A percentile compares a stretch with the other conserved stretches of the same genome.
Conservation (phyloP, 2,797 vertebrate species). For the Parambassis ranga region DNA sequence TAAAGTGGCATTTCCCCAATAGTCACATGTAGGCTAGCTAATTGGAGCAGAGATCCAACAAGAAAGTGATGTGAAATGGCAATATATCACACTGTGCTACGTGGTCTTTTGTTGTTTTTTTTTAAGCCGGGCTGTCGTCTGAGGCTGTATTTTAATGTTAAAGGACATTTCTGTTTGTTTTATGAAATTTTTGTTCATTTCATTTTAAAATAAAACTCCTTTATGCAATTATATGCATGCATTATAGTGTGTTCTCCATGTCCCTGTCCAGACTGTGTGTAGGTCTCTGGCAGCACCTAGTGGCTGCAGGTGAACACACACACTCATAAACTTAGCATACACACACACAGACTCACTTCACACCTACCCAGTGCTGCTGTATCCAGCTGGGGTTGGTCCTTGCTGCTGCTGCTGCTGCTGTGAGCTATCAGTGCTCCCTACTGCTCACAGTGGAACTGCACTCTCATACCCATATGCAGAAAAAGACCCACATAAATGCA, state of each 20-base stretch:
- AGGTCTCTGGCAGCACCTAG: slow-evolving; percentile 96
- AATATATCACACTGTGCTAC: slow-evolving; percentile 4
- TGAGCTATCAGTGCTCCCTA: slow-evolving; percentile 67
- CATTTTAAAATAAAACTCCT: neutral
- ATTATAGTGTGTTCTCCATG: neutral
- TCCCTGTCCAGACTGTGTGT: slow-evolving; percentile 43
- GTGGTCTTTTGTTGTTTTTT: neutral
- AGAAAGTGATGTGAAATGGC: slow-evolving; percentile 26
- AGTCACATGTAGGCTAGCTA: slow-evolving; percentile 32
- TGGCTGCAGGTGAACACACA: slow-evolving; percentile 83
- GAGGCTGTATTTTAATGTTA: no score
- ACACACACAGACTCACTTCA: slow-evolving; percentile 10
- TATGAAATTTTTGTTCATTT: neutral
- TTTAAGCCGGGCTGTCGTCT: neutral
- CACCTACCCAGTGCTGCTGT: neutral
- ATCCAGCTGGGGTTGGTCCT: slow-evolving; percentile 39
- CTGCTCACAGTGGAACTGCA: slow-evolving; percentile 66
- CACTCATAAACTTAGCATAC: slow-evolving; percentile 1
- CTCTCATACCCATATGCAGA: neutral
- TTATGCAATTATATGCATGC: neutral
- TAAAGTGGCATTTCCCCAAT: slow-evolving; percentile 52
- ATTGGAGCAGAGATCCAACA: slow-evolving; percentile 38
- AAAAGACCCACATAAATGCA: neutral
- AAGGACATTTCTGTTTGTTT: neutral
- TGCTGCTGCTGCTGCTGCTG: slow-evolving; percentile 35